Conservation (phyloP, 2,888 invertebrate genomes). For the Neria commutata region DNA sequence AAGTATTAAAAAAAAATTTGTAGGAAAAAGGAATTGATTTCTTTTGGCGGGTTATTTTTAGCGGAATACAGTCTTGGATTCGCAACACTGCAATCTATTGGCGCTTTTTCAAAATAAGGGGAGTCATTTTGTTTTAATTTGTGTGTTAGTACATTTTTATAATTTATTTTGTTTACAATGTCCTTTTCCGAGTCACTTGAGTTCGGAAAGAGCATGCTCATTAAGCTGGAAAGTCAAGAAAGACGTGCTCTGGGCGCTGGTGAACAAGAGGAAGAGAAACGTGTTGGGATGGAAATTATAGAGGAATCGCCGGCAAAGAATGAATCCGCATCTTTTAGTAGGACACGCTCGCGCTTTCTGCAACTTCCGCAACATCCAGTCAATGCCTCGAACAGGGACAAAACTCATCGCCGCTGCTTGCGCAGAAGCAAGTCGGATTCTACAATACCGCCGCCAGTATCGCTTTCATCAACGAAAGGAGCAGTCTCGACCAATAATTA, state of each 20-base stretch:
- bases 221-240: slow-evolving; percentile 49
- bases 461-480: background rate
- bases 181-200: slow-evolving; percentile 58
- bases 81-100: too few species aligned
- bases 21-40: too few species aligned
- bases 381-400: slow-evolving; percentile 1
- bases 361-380: too few species aligned
- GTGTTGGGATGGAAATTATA: slow-evolving; percentile 39
- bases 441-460: slow-evolving; percentile 28
- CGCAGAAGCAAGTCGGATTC: slow-evolving; percentile 45
- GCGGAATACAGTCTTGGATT: too few species aligned
- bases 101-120: too few species aligned
- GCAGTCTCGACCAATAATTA: slow-evolving; percentile 38
- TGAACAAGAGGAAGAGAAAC: slow-evolving; percentile 16
- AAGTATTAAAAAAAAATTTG: too few species aligned
- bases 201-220: slow-evolving; percentile 55
- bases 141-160: background rate
- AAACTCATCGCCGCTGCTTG: slow-evolving; percentile 26
- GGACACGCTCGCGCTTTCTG: slow-evolving; percentile 29
- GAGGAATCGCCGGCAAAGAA: slow-evolving; percentile 52
- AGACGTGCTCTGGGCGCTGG: slow-evolving; percentile 32
- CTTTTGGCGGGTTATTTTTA: too few species aligned
- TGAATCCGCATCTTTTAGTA: slow-evolving; percentile 22
- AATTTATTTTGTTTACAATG: slow-evolving; percentile 36
- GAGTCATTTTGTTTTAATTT: too few species aligned